Conservation (phyloP, 2,888 invertebrate species). For the Drosophila koepferae region DNA sequence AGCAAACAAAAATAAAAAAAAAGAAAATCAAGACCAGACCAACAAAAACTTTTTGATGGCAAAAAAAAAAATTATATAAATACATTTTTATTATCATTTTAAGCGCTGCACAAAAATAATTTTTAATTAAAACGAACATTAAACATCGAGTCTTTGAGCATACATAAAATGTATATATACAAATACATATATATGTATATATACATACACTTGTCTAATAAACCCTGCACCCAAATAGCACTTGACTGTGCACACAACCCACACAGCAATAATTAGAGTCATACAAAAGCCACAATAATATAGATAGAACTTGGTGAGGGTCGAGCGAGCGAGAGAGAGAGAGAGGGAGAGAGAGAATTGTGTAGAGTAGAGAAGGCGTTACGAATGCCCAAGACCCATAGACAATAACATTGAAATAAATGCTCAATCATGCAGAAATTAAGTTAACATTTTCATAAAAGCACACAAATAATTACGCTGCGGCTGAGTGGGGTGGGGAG, state of each 20-base stretch:
- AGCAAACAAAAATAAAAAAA: too few relatives aligned
- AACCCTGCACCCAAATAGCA: neutral
- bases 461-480: constrained; percentile 53
- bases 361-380: constrained; percentile 16
- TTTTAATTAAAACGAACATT: constrained; percentile 7
- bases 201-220: neutral
- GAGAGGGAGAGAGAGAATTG: neutral
- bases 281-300: constrained; percentile 31
- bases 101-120: neutral
- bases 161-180: neutral
- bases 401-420: constrained; percentile 71
- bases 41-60: neutral
- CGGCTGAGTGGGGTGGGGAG: neutral
- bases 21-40: neutral
- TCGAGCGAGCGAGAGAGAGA: neutral
- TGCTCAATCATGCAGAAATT: constrained; percentile 74
- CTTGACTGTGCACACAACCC: constrained; percentile 14
- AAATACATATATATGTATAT: too few relatives aligned
- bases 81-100: neutral
- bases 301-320: constrained; percentile 2
- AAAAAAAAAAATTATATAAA: too few relatives aligned
- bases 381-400: constrained; percentile 40
- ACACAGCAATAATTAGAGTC: constrained; percentile 19
- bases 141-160: neutral
- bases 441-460: constrained; percentile 70